phyloP scores from a whole-genome alignment of 2,888 invertebrate genomes.

The Dioctria linearis region DNA sequence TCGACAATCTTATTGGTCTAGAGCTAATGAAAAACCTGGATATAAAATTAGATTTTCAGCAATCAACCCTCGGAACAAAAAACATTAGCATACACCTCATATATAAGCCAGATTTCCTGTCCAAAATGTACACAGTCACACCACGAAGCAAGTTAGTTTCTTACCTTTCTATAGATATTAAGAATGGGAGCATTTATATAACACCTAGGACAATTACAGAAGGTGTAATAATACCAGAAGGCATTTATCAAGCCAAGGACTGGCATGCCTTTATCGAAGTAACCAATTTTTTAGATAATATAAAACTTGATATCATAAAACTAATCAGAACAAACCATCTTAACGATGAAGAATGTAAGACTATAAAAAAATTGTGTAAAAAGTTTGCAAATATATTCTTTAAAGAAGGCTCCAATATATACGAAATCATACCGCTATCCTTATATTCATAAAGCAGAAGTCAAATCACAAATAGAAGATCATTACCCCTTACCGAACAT shows the following conservation, averaged over 20 bases:
- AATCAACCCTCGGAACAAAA: not conserved
- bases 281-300: constrained; percentile 6
- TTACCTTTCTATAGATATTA: not conserved
- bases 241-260: not conserved
- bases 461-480: constrained; percentile 63
- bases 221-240: not conserved
- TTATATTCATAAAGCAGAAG: constrained; percentile 61
- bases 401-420: constrained; percentile 41
- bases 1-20: constrained; percentile 12
- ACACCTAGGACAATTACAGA: not conserved
- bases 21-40: not conserved
- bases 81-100: no score
- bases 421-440: constrained; percentile 61
- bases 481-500: constrained; percentile 65
- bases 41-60: not conserved
- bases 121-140: not conserved
- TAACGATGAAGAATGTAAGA: constrained; percentile 57
- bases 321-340: constrained; percentile 55
- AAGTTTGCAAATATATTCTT: constrained; percentile 53
- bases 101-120: no score
- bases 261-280: constrained; percentile 7
- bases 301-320: no score
- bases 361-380: constrained; percentile 55
- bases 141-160: not conserved
- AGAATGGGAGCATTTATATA: no score